phyloP scores from a whole-genome alignment of 2,113 vertebrate genomes.

The Budorcas taxicolor region DNA sequence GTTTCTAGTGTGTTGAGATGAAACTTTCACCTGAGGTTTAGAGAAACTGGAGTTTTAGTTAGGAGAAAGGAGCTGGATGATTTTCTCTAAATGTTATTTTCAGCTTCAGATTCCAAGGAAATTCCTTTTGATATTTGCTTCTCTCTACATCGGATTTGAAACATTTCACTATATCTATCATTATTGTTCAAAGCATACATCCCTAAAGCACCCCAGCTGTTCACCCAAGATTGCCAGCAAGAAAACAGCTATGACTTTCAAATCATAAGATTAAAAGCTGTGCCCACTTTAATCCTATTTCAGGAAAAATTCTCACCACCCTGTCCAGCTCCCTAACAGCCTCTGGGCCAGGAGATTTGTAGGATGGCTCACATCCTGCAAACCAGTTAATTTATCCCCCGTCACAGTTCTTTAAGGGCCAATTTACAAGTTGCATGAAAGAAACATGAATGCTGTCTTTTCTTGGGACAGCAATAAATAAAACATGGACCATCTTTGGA shows the following conservation, averaged over 20 bases:
- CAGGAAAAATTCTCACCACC: slow-evolving; percentile 50
- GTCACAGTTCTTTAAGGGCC: slow-evolving; percentile 49
- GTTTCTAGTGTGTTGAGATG: not conserved
- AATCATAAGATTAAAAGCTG: slow-evolving; percentile 65
- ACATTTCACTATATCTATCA: slow-evolving; percentile 37
- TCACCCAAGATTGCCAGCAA: slow-evolving; percentile 68
- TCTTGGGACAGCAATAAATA: slow-evolving; percentile 19
- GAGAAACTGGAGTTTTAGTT: not conserved
- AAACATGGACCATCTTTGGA: not conserved
- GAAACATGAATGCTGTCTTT: not conserved
- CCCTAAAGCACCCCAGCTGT: slow-evolving; percentile 65
- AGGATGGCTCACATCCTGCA: slow-evolving; percentile 36
- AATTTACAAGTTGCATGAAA: slow-evolving; percentile 10
- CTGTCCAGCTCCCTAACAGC: slow-evolving; percentile 44
- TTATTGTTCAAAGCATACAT: slow-evolving; percentile 62
- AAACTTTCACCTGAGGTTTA: not conserved
- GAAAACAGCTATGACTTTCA: slow-evolving; percentile 68
- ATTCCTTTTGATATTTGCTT: slow-evolving; percentile 54
- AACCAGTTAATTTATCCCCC: slow-evolving; percentile 40
- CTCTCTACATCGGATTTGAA: slow-evolving; percentile 52
- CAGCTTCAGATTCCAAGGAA: slow-evolving; percentile 49
- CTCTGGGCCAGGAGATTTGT: slow-evolving; percentile 58
- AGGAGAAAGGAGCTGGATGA: not conserved
- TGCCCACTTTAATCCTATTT: slow-evolving; percentile 62
- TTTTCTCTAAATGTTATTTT: not conserved